These are phyloP conservation scores for Myiozetetes cayanensis DNA, from an alignment of 2,113 vertebrate genomes.

Conservation along the genomic window DNA sequence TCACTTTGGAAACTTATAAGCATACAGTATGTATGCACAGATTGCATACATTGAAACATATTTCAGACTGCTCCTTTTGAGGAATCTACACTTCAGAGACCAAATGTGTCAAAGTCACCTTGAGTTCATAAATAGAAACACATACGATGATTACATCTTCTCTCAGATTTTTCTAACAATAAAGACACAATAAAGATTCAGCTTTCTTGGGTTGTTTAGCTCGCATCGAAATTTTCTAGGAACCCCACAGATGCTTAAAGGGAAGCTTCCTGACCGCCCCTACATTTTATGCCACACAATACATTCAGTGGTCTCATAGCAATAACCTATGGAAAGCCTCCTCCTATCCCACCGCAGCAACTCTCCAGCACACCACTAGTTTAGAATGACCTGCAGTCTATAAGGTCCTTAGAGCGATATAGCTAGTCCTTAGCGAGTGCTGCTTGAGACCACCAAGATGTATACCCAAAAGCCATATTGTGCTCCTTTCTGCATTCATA, in stretches of 20 bases:
- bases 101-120: background rate
- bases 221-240: background rate
- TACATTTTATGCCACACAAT: background rate
- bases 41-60: background rate
- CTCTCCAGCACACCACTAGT: background rate
- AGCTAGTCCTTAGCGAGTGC: background rate
- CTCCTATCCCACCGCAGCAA: background rate
- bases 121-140: background rate
- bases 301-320: background rate
- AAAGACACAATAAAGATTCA: background rate
- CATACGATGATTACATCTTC: accelerated
- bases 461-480: background rate
- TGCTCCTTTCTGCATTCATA: background rate
- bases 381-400: background rate
- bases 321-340: background rate
- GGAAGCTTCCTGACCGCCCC: background rate
- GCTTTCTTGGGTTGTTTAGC: background rate
- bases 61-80: background rate
- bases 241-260: background rate
- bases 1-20: background rate
- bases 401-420: background rate
- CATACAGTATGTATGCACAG: background rate
- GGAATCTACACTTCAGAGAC: background rate
- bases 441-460: background rate
- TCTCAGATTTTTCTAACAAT: background rate